Conservation (phyloP, 2,888 invertebrate genomes). For the Caenorhabditis sinica region DNA sequence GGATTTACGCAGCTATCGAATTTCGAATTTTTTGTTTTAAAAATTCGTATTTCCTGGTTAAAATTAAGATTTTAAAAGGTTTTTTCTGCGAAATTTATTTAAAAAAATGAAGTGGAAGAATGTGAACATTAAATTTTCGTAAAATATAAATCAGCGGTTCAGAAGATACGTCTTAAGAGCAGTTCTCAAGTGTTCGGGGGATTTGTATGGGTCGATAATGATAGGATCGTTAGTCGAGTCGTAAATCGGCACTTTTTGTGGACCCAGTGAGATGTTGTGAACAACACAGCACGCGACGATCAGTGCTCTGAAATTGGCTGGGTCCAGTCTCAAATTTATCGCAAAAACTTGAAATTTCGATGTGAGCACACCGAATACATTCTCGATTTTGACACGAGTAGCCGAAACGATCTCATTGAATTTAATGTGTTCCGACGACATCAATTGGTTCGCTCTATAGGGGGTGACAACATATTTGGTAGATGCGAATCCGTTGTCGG, state of each 20-base stretch:
- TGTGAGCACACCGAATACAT: neutral
- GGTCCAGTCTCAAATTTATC: neutral
- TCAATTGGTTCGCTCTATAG: neutral
- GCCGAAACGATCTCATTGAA: constrained; percentile 5
- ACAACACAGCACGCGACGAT: neutral
- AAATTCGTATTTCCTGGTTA: too few relatives aligned
- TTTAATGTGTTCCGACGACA: neutral
- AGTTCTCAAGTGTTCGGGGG: neutral
- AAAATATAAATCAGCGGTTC: neutral
- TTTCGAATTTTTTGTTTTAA: too few relatives aligned
- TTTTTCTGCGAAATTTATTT: too few relatives aligned
- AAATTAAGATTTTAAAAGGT: too few relatives aligned
- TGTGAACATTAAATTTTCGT: too few relatives aligned
- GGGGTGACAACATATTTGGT: neutral
- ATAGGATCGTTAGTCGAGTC: neutral
- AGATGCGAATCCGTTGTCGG: neutral
- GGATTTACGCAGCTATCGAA: too few relatives aligned
- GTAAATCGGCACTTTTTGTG: neutral
- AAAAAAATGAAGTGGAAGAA: too few relatives aligned
- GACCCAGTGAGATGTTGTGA: neutral
- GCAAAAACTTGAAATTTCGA: constrained; percentile 2
- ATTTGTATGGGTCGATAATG: neutral
- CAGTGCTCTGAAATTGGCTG: neutral
- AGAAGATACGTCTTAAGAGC: neutral
- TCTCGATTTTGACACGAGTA: neutral